Evolutionary conservation across 1,140 invertebrate species (phyloP), one percentile per base, ranked within the genome.

Genomic region (Bombus cullumanus): DNA sequence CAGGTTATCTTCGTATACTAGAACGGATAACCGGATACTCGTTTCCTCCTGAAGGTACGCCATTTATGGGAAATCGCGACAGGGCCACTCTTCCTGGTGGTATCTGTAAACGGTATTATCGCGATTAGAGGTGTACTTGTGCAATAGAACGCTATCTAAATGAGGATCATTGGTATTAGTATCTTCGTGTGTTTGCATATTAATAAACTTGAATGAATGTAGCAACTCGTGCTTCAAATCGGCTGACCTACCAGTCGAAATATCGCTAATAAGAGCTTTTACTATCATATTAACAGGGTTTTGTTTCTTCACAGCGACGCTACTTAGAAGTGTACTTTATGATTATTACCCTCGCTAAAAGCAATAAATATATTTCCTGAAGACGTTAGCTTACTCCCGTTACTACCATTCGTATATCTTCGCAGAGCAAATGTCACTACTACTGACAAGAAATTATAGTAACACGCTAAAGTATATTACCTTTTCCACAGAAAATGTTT

Each of bases 21-120:
- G 8, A 39, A 25, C 66, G 78, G 74, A 88, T 88, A 89, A 89
- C 22, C 43, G 88, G 78, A 86, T 64, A 75, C 39, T 57, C 81
- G 85, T 75, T 86, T 77, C 84, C 88, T 80, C 22, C 18, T 64
- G 78, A 69, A 76, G 59, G 59, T 22, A 15, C 25, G 68, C 47
- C 62, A 73, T 86, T 37, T 76, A 66, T 41, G 68, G 47, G 66
- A 83, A 78, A 41, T 87, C 43, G 57, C 71, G 77, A 64, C 53
- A 41, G 79, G 47, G 68, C 79, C 62, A 80, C 76, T 78, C 72
- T 89, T 86, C 62, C 41, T 73, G 57, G 72, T 71, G 10, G 25
- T 22, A 59, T 28, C 47, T 69, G 34, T 62, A 75, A 85, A 85
- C 77, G 66, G 39, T 80, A 72, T 88, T 74, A 68, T 22, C 77